Evolutionary conservation across 2,888 invertebrate genomes (phyloP).

Genomic region (Euzetes globulus): DNA sequence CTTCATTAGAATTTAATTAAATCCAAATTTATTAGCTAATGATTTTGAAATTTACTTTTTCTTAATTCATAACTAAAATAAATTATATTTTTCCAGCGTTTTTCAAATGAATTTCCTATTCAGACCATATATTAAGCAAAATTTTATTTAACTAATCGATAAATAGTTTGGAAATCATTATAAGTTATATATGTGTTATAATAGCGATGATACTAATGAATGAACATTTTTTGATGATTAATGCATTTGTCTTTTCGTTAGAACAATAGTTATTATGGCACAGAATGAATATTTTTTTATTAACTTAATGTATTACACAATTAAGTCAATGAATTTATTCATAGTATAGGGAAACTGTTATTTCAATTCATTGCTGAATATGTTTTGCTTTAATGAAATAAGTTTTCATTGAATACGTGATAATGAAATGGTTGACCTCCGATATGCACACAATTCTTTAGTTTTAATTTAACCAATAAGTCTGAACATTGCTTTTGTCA

Average conservation of each 20-base stretch:
- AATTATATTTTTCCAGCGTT: neutral
- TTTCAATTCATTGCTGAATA: conserved; percentile 5
- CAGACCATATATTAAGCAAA: neutral
- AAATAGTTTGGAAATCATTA: neutral
- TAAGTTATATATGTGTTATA: neutral
- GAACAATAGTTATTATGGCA: neutral
- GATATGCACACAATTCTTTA: neutral
- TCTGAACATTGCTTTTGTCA: neutral
- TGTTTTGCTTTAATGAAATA: conserved; percentile 7
- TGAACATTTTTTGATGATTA: neutral
- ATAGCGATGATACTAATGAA: neutral
- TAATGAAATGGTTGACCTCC: neutral
- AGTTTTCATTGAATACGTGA: conserved; percentile 17
- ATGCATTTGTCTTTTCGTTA: neutral
- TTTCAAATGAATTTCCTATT: neutral
- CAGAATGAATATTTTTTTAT: neutral
- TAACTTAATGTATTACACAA: conserved; percentile 4
- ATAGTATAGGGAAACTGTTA: conserved; percentile 4
- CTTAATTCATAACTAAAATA: neutral
- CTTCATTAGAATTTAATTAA: neutral
- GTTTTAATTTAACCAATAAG: neutral
- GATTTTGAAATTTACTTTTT: neutral
- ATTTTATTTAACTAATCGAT: conserved; percentile 1
- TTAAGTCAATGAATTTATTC: conserved; percentile 9
- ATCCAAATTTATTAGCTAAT: neutral